Evolutionary conservation across 2,113 vertebrate species (phyloP), one percentile per base, ranked within the genome.

Genomic region (Probosciger aterrimus): DNA sequence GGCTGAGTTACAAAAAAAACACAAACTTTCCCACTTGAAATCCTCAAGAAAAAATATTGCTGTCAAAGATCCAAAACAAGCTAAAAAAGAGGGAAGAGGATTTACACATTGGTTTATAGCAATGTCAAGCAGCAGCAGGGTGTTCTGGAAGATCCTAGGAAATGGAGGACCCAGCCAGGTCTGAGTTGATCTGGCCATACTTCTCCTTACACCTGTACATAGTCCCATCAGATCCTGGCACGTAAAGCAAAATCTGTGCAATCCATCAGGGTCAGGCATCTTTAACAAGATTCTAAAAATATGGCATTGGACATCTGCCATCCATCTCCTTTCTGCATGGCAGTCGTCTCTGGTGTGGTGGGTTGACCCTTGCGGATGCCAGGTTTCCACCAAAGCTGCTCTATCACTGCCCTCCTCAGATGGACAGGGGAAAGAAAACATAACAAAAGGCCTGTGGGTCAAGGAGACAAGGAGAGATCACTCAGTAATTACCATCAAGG

Each of bases 261-360:
- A 5, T 27, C 18, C 53, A 60, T n/a, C 20, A 71, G 9, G 12
- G 20, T 53, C 47, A 64, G 47, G 43, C 31, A 47, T 7, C 12
- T 67, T 63, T 20, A 68, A 39, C 2, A 11, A 68, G 14, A 28
- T 39, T 35, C 60, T 71, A 18, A 57, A 89, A 31, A 9, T 10
- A 35, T 0, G 2, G 30, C 33, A 65, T 11, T 0, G 0, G 69
- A 24, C 46, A 57, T 12, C 44, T 82, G 25, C 22, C 1, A 3
- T 19, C 33, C 18, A 23, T 4, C 20, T 76, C 39, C 23, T 59
- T 11, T 33, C n/a, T 68, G 16, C 18, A 25, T 33, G 33, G 24
- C 25, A 33, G 7, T 14, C 6, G 47, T 46, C 30, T 53, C 68
- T 43, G 33, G 33, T 62, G 16, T 62, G 16, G 5, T 25, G 23